Evolutionary conservation across 2,797 vertebrate species (phyloP), one percentile per base, ranked within the genome.

Genomic region (Furcifer pardalis): DNA sequence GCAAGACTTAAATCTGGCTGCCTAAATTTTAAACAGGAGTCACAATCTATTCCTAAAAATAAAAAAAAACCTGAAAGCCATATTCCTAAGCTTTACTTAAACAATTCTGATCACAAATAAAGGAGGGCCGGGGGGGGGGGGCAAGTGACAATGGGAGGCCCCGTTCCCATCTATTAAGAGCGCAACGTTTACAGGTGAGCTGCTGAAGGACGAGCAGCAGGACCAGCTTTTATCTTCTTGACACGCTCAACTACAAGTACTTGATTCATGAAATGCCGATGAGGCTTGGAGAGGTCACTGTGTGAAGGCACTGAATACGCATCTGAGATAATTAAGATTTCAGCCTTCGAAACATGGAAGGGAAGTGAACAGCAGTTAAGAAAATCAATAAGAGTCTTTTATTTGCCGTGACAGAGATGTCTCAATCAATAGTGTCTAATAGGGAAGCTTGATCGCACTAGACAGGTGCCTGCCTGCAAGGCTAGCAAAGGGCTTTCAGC

Each of bases 341-440:
- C 97, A 97, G 96, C 96, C 97, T 95, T 95, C 95, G 97, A 96
- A 96, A 97, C 95, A 92, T 91, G 95, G 97, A 97, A 97, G 97
- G 97, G 97, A 99, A 98, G 98, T 98, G 97, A 98, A 96, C 97
- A 97, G 97, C 96, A 97, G 96, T 97, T 96, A 96, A 97, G 96
- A 97, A 97, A 99, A 99, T 99, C 98, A 98, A 99, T 99, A 97
- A 97, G 97, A 98, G 97, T 97, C 97, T 97, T 97, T 99, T 98
- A 98, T 99, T 99, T 97, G 97, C 97, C 95, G 97, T 97, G 98
- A 98, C 98, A 98, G 98, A 97, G 97, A 98, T 99, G 98, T 99
- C 98, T 98, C 98, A 98, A 98, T 98, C 98, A 99, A 99, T 99
- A 98, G 97, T 97, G 98, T 97, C 98, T 99, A 99, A 99, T 97